Evolutionary conservation across 2,113 vertebrate species (phyloP), one percentile per base, ranked within the genome.

Genomic region (Junco hyemalis): DNA sequence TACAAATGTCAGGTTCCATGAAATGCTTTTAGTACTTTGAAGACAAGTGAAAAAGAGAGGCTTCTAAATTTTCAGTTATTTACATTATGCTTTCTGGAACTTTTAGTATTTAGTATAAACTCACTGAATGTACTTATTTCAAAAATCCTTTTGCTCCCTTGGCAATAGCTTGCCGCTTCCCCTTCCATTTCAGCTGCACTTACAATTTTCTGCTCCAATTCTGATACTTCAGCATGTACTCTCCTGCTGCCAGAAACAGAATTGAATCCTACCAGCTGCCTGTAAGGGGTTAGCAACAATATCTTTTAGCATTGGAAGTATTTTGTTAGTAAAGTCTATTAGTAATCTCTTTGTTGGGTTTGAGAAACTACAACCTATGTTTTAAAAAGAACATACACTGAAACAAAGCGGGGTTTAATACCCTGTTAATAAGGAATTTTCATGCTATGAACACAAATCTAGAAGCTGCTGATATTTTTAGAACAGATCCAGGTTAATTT

Each of bases 171-270:
- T 86, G 71, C 94, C 1, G 64, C 79, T 91, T 93, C 54, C 71
- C 71, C 44, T 96, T 93, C 95, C 71, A 94, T 95, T 96, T 95
- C 90, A 95, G 91, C 93, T 95, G 90, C 81, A 88, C 92, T 96
- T 94, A 94, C 87, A 95, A 95, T 96, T 97, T 96, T 96, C 94
- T 96, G 96, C 94, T 96, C 90, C 90, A 95, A 74, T 96, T 97
- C 94, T 97, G 90, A 71, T 91, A 91, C 87, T 95, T 84, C 90
- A 95, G 76, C 85, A 70, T 94, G 92, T 83, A 95, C 88, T 90
- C 76, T 96, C 74, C 51, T 73, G 88, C 94, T 96, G 94, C 92
- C 94, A 95, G 95, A 92, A 93, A 90, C 71, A 95, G 95, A 90
- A 92, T 6, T 90, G 88, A 92, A 91, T 94, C 68, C 88, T 90